Percentiles rank a stretch among this genome's conserved stretches.
Evolutionary conservation across 2,113 vertebrate species (phyloP).

Genomic region (Aegotheles bennettii): DNA sequence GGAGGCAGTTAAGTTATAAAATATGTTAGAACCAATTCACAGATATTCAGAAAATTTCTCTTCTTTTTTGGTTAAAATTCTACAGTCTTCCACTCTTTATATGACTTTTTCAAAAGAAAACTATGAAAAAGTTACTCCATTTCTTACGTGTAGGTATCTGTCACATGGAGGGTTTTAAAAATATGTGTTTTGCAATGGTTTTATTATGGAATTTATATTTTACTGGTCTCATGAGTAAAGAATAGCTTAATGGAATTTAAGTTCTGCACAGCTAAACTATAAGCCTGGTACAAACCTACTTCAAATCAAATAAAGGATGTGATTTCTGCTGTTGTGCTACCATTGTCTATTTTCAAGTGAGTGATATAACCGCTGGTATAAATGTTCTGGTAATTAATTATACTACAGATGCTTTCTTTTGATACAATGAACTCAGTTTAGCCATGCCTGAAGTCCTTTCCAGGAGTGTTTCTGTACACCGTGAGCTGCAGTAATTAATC

Average conservation of each 20-base stretch:
- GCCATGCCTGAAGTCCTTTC: not conserved
- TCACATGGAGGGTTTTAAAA: not conserved
- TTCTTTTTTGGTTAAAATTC: not conserved
- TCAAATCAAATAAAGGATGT: not conserved
- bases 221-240: not conserved
- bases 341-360: not conserved
- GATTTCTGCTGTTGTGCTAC: not conserved
- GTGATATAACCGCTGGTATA: not conserved
- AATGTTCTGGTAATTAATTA: not conserved
- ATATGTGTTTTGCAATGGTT: not conserved
- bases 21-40: not conserved
- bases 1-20: not conserved
- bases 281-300: not conserved
- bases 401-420: not conserved
- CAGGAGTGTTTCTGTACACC: fast-evolving
- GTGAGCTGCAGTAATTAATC: not conserved
- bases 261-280: not conserved
- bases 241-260: not conserved
- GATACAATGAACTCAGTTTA: not conserved
- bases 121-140: not conserved
- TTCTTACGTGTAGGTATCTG: not conserved
- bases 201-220: not conserved
- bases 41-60: not conserved
- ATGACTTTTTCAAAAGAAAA: not conserved
- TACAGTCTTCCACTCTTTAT: not conserved